Evolutionary conservation across 2,888 invertebrate species (phyloP), one percentile per base, ranked within the genome.

Genomic region (Drosophila greeni): DNA sequence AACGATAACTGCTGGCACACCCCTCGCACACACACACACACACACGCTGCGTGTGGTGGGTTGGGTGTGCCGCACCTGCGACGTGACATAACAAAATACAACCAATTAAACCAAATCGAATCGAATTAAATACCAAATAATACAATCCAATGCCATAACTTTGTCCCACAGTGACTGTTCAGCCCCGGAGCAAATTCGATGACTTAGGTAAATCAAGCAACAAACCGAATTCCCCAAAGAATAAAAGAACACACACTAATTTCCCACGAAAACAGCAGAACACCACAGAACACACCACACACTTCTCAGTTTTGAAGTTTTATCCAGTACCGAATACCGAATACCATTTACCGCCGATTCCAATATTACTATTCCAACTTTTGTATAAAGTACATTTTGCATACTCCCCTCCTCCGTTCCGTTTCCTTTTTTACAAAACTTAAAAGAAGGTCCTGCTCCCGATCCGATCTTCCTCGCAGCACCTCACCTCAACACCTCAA

Each of bases 151-250:
- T 74, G 67, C 70, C 77, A 85, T 78, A 84, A 84, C 76, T 76
- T 77, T 85, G 85, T 81, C 84, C 84, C 82, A 87, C 88, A 92
- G 92, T 92, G 92, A 91, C 92, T 90, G 92, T 92, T 89, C 92
- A 92, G 90, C 91, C 92, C 90, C 91, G 92, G 92, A 92, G 88
- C 86, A 89, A 92, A 91, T 91, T 92, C 90, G 92, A 92, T 91
- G 92, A 92, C 89, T 91, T 92, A 92, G 92, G 92, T 92, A 92
- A 92, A 91, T 82, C 81, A 66, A 59, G 45, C 45, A 39, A 49
- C 23, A 66, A 69, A 39, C 52, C 51, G 49, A 49, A 47, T 53
- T 43, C 39, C 62, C 42, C 52, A 64, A 42, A 37, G 65, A 65
- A 31, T 36, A 64, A 33, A 34, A 64, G 52, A 42, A 64, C 26